Evolutionary conservation across 2,113 vertebrate species (phyloP).

Genomic region (Nycticryphes semicollaris): DNA sequence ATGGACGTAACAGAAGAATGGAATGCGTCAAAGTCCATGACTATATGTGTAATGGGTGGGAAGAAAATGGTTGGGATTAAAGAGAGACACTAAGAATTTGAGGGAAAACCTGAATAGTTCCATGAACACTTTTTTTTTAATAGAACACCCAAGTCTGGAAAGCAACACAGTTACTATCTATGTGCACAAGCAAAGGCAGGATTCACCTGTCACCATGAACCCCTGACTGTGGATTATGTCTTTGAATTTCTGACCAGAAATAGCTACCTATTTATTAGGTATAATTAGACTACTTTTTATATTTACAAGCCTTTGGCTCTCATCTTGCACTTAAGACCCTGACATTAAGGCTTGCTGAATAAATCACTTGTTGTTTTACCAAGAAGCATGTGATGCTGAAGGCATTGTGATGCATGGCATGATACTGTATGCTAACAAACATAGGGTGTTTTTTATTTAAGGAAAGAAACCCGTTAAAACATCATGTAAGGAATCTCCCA

Average conservation of each 20-base stretch:
- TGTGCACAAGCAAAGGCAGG: background rate
- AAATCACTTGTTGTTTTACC: background rate
- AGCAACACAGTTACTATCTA: background rate
- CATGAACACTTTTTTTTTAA: background rate
- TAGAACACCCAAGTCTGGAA: background rate
- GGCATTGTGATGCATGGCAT: background rate
- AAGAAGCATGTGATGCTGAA: background rate
- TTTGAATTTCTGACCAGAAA: background rate
- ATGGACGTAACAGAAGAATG: background rate
- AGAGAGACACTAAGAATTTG: background rate
- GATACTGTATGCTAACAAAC: background rate
- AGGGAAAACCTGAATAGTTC: background rate
- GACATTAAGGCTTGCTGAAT: background rate
- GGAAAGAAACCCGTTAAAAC: background rate
- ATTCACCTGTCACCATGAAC: background rate
- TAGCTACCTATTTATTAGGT: background rate
- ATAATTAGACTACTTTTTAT: background rate
- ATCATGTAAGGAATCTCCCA: background rate
- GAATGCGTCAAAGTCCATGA: background rate
- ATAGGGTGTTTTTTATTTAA: background rate
- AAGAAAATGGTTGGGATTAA: background rate
- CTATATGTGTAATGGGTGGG: background rate
- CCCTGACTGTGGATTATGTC: background rate
- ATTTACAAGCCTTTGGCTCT: background rate
- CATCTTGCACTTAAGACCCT: background rate